Percentiles rank a stretch among this genome's conserved stretches.
These are phyloP conservation scores for Zalophus californianus DNA, from an alignment of 2,797 vertebrate species.

Conservation along the genomic window DNA sequence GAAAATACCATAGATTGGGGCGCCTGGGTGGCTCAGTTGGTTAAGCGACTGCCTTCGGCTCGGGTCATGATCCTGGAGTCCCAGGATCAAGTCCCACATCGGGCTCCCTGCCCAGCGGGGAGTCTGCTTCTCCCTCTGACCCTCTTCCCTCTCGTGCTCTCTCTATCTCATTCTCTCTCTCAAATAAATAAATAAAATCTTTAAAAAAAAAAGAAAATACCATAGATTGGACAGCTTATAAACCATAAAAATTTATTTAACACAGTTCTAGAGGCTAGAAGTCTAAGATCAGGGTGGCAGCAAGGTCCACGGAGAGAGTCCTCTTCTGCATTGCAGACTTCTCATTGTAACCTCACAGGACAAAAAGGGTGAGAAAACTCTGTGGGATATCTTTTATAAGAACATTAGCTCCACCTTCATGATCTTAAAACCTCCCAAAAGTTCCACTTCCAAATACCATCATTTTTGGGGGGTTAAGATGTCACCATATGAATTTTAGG, in stretches of 20 bases:
- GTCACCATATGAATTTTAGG: neutral
- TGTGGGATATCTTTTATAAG: neutral
- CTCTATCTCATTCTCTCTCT: too few relatives aligned
- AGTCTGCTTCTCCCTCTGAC: too few relatives aligned
- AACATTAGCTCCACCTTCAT: neutral
- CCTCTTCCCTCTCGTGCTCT: too few relatives aligned
- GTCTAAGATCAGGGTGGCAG: neutral
- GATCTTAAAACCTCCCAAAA: neutral
- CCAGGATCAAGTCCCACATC: too few relatives aligned
- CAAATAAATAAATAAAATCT: too few relatives aligned
- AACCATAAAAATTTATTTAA: neutral
- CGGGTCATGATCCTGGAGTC: too few relatives aligned
- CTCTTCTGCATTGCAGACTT: neutral
- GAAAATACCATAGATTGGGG: neutral
- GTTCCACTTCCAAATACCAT: neutral
- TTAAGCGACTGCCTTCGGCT: too few relatives aligned
- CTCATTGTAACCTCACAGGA: neutral
- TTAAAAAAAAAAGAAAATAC: neutral
- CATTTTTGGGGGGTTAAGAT: neutral
- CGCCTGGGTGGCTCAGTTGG: too few relatives aligned
- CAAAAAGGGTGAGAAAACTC: neutral
- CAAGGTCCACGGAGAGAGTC: neutral
- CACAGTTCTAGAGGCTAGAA: neutral
- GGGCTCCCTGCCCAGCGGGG: too few relatives aligned
- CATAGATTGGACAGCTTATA: neutral